Evolutionary conservation across 2,113 vertebrate genomes (phyloP).

Genomic region (Oceanodroma tethys): DNA sequence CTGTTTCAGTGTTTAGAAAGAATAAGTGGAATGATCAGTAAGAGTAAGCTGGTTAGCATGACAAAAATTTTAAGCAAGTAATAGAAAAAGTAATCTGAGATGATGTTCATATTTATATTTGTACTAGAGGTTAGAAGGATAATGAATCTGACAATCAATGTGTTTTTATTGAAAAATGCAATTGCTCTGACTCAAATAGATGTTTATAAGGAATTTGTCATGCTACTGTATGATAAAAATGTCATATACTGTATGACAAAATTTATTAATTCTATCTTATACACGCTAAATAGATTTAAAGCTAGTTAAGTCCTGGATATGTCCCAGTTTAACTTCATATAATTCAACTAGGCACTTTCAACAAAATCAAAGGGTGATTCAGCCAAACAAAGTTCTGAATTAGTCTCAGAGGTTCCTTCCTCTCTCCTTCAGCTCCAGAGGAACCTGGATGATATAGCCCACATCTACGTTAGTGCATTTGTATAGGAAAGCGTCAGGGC

Average conservation of each 20-base stretch:
- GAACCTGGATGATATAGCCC: fast-evolving
- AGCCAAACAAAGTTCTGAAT: not conserved
- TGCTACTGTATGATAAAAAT: not conserved
- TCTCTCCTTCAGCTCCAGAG: not conserved
- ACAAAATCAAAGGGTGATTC: not conserved
- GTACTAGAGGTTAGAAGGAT: not conserved
- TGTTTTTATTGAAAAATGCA: not conserved
- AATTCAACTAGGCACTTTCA: not conserved
- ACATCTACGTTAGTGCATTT: not conserved
- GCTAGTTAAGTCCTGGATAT: not conserved
- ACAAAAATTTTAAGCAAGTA: not conserved
- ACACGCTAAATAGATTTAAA: not conserved
- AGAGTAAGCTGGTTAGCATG: not conserved
- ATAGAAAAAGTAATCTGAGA: not conserved
- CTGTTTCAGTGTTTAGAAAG: not conserved
- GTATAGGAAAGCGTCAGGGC: fast-evolving
- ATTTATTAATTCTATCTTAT: not conserved
- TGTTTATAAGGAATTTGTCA: not conserved
- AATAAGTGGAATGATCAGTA: not conserved
- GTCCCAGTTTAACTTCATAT: not conserved
- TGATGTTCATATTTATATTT: not conserved
- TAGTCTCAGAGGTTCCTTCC: not conserved
- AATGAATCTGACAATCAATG: not conserved
- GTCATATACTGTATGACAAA: not conserved
- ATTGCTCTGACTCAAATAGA: not conserved